Evolutionary conservation across 2,888 invertebrate species (phyloP), one percentile per base, ranked within the genome.

Genomic region (Eupsilia transversa): DNA sequence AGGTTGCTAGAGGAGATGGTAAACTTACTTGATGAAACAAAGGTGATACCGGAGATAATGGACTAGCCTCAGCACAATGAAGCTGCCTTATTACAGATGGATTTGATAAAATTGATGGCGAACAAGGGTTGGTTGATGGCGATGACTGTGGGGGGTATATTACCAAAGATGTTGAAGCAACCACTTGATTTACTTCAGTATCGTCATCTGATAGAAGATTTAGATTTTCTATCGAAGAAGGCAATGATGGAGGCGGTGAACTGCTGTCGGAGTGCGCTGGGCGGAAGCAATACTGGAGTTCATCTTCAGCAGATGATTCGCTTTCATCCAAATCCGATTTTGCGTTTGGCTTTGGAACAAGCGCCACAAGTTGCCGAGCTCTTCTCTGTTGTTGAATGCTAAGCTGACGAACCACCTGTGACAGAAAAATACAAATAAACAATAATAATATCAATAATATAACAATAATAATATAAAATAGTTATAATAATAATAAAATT

Each of bases 201-300:
- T 43, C 43, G 43, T 43, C 43, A 43, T 43, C 43, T 43, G 43
- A 43, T 43, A 43, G 43, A 43, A 43, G 43, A 43, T 43, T 43
- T 20, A 33, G 59, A 27, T 70, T 75, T 66, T 70, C 60, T 43
- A 72, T 35, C n/a, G 72, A 79, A 72, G 75, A 81, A 57, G 30
- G 17, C 23, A 79, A 66, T 71, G 79, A 73, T 61, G 73, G 73
- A 71, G 77, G 75, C 68, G 79, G 76, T 77, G 80, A 80, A 76
- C 80, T 76, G 56, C 74, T 75, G 67, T 76, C 74, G 56, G 74
- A 80, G 77, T 77, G 27, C 59, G 67, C 60, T 69, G 66, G 67
- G 66, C 71, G 30, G 20, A 30, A 20, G 30, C 20, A 33, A 30
- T 57, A 57, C 57, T 57, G 57, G 10, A 30, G 30, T 30, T 57